Evolutionary conservation across 2,113 vertebrate genomes (phyloP), one percentile per base, ranked within the genome.

Genomic region (Rhinopomastus cyanomelas): DNA sequence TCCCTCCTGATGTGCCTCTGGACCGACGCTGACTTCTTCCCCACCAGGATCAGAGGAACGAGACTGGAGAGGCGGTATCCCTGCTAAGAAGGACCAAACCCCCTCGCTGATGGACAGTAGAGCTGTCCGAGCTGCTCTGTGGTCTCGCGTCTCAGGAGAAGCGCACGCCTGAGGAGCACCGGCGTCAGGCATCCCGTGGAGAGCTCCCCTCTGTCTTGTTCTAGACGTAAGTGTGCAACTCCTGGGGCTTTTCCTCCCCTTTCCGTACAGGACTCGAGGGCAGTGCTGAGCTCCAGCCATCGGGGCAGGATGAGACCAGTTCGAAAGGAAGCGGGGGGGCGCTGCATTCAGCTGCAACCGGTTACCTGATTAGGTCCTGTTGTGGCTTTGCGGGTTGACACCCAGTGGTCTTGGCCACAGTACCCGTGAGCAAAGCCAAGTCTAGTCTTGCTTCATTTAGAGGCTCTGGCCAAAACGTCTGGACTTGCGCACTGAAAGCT

Each of bases 291-390:
- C 78, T 67, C 59, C 56, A 92, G 92, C 90, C 90, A 88, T 93
- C 62, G 80, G 78, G 69, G 67, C 74, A 73, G 71, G 82, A 76
- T 64, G 71, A 87, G 78, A 93, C 76, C 51, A 67, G 12, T 88
- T 88, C 92, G 86, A 91, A 90, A 92, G 92, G 76, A 94, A 93
- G 87, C 32, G n/a, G 2, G 94, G 95, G 94, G 95, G 95, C 94
- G 48, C 93, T 90, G 77, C 85, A 94, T 94, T 94, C 91, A 91
- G 91, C 93, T 96, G 96, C 93, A 95, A 95, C 93, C 95, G 96
- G 95, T 95, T 95, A 96, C 88, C 82, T 95, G 86, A 95, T 95
- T 96, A 95, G 93, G 69, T 92, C 96, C 96, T 96, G 94, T 96
- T 90, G 76, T 92, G 81, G 49, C 46, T 79, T 11, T 77, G 59